These are phyloP conservation scores for Eupsilia transversa DNA, from an alignment of 2,888 invertebrate species.

Conservation along the genomic window DNA sequence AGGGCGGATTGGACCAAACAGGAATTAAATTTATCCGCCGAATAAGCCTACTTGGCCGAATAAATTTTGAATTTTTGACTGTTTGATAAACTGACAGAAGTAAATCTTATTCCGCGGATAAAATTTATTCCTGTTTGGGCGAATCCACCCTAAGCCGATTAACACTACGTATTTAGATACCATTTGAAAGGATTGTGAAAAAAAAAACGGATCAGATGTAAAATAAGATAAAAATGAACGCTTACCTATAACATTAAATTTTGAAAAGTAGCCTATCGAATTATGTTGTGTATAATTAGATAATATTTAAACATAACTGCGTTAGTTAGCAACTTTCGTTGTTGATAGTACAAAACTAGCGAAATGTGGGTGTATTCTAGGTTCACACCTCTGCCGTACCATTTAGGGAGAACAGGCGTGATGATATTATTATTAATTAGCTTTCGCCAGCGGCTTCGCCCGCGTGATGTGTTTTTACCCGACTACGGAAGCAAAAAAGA, in stretches of 20 bases:
- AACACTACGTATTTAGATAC: not conserved
- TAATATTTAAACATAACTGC: not conserved
- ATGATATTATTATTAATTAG: not conserved
- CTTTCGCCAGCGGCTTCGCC: no score
- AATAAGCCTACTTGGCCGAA: no score
- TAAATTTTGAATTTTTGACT: no score
- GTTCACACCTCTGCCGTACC: not conserved
- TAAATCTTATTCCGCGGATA: no score
- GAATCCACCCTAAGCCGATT: no score
- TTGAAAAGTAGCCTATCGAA: not conserved
- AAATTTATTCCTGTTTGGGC: no score
- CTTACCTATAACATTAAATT: not conserved
- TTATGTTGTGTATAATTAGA: not conserved
- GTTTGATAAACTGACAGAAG: no score
- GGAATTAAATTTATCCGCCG: no score
- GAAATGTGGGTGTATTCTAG: not conserved
- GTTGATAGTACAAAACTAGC: not conserved
- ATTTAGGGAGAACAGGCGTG: not conserved
- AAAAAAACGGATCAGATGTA: not conserved
- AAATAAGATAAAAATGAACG: not conserved
- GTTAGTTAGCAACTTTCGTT: no score
- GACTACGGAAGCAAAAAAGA: no score
- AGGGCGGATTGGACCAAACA: no score
- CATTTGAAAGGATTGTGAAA: not conserved
- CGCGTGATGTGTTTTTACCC: no score